Evolutionary conservation across 2,113 vertebrate genomes (phyloP), one percentile per base, ranked within the genome.

Genomic region (Halcyon senegalensis): DNA sequence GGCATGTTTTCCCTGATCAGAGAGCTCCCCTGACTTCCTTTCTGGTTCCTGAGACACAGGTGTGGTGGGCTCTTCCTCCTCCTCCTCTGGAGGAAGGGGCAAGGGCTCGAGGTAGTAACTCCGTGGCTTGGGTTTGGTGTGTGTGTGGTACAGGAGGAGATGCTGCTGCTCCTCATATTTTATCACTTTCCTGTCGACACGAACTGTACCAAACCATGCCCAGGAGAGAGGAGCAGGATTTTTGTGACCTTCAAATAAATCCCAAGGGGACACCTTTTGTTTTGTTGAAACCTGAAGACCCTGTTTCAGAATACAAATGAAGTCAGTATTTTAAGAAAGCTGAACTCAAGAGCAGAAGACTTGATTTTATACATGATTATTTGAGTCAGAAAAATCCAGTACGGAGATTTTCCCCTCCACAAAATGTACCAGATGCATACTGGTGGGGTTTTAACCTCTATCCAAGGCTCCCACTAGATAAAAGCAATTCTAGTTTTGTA

Each of bases 241-340:
- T 93, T 96, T 98, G 67, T 97, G 98, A 51, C 98, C 98, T 81
- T 98, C 98, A 66, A 98, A 97, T 81, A 98, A 90, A 90, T 97
- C 98, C 98, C 98, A 98, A 2, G 98, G 97, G 90, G 97, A 98
- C 67, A 98, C 96, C 43, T 98, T 98, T 91, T 98, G 98, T 86
- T 98, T 98, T 7, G 97, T 94, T 25, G 98, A 98, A 41, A 98
- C 98, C 78, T 98, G 98, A 75, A 98, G 98, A 62, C 97, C 98
- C 98, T 98, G 89, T 70, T 86, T 63, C 8, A 41, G 91, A 87
- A 96, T 6, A 79, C n/a, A 70, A 89, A 16, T 4, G 27, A 86
- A 87, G 51, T 55, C 27, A 23, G 17, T 23, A 18, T 37, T 80
- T 62, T 24, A 59, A 63, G 59, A 50, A 75, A 44, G 43, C 0